phyloP scores from a whole-genome alignment of 2,888 invertebrate species.

The Agonum fuliginosum region DNA sequence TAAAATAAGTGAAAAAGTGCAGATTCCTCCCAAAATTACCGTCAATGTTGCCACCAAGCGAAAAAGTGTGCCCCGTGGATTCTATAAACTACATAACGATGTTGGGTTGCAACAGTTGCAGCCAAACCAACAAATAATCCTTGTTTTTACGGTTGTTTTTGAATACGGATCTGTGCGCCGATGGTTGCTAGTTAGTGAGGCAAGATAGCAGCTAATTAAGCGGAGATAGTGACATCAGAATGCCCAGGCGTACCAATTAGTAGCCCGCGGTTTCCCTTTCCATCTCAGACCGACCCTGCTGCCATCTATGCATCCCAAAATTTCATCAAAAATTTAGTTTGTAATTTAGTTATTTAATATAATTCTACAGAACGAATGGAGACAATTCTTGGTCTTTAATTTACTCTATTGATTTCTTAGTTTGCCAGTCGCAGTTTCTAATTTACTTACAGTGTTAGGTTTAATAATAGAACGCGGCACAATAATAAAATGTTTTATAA shows the following conservation, averaged over 20 bases:
- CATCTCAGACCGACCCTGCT: neutral
- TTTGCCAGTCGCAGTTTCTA: neutral
- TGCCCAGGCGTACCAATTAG: slow-evolving; percentile 45
- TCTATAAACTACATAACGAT: too few species aligned
- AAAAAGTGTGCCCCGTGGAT: too few species aligned
- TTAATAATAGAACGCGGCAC: neutral
- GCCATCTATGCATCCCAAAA: too few species aligned
- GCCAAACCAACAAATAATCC: too few species aligned
- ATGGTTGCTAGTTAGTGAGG: slow-evolving; percentile 45
- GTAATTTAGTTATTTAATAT: too few species aligned
- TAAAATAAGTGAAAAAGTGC: too few species aligned
- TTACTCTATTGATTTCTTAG: neutral
- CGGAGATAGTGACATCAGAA: slow-evolving; percentile 57
- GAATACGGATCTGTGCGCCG: slow-evolving; percentile 1
- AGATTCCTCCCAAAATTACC: too few species aligned
- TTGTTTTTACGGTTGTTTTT: too few species aligned
- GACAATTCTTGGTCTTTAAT: too few species aligned
- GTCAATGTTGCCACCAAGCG: too few species aligned
- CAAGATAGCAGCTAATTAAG: slow-evolving; percentile 57
- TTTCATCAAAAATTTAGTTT: too few species aligned
- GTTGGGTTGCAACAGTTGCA: too few species aligned
- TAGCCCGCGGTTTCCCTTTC: neutral
- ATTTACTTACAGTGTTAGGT: neutral
- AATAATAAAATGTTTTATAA: neutral
- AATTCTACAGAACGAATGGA: neutral